A percentile compares a stretch with the other conserved stretches of the same genome.
phyloP scores from a whole-genome alignment of 2,113 vertebrate genomes.

The Peucedramus taeniatus region DNA sequence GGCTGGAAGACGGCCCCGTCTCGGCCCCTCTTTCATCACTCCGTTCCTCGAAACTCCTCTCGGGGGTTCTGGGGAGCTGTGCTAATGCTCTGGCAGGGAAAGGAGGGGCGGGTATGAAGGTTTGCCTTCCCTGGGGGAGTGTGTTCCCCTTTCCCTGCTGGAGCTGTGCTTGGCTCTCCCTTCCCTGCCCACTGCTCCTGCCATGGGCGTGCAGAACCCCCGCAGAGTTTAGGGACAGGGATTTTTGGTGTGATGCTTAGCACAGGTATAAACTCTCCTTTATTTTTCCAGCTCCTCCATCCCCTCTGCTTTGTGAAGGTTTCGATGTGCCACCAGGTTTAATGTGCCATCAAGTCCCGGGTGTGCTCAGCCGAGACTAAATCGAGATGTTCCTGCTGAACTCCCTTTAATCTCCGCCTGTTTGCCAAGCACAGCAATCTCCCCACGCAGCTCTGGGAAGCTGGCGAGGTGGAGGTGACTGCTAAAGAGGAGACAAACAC shows the following conservation, averaged over 20 bases:
- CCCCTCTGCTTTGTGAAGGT: not conserved
- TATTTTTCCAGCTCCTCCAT: not conserved
- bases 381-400: conserved; percentile 19
- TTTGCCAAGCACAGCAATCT: conserved; percentile 38
- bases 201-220: not conserved
- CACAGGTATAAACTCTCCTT: not conserved
- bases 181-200: accelerated
- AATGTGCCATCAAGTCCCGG: not conserved
- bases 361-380: not conserved
- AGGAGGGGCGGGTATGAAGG: not conserved
- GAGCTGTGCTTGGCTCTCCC: accelerated
- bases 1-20: not conserved
- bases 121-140: not conserved
- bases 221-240: accelerated
- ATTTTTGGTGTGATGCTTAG: not conserved
- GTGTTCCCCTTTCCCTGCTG: not conserved
- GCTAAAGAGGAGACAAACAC: not conserved
- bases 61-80: not conserved
- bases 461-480: not conserved
- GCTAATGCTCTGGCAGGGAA: not conserved
- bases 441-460: not conserved
- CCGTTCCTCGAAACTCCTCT: not conserved
- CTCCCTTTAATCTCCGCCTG: not conserved
- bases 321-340: not conserved
- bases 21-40: conserved; percentile 1